Evolutionary conservation across 2,888 invertebrate genomes (phyloP), one percentile per base, ranked within the genome.

Genomic region (Beris chalybata): DNA sequence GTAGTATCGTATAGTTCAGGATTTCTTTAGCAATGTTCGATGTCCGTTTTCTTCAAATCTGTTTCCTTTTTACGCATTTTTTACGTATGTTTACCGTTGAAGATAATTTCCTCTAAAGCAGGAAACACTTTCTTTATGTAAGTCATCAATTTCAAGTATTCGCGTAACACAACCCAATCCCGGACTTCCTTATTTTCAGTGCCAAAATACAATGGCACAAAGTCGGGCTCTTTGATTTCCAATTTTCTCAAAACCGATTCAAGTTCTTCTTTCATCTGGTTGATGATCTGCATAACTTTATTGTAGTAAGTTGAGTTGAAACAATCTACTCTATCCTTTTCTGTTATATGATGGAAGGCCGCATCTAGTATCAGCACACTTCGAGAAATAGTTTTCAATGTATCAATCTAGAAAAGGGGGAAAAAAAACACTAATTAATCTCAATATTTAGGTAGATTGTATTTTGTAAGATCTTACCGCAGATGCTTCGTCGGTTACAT

Each of bases 81-180:
- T n/a, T n/a, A n/a, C n/a, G n/a, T n/a, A n/a, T n/a, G n/a, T n/a
- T n/a, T n/a, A 12, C 52, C 61, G 15, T 9, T 52, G 13, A 50
- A 52, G 57, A 67, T 68, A 56, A 52, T 43, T 12, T 61, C 44
- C n/a, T 48, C 15, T 29, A 70, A 55, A 43, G 65, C 56, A 15
- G 67, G 55, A 53, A 57, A 68, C 5, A 65, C 70, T 30, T 58
- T 55, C 9, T 53, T 29, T 7, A 68, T 57, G 61, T 70, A 70
- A n/a, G 56, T 56, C 9, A 70, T 43, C 4, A 70, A 31, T 44
- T 65, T 67, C 48, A 70, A 48, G 54, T 70, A 65, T 44, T 70
- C 68, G 7, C 70, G 61, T 22, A 67, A 68, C n/a, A 68, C 65
- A 38, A 70, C 61, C 56, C 61, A 70, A 63, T 70, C 68, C 29